phyloP scores from a whole-genome alignment of 2,797 vertebrate genomes.

The Amphiprion clarkii region DNA sequence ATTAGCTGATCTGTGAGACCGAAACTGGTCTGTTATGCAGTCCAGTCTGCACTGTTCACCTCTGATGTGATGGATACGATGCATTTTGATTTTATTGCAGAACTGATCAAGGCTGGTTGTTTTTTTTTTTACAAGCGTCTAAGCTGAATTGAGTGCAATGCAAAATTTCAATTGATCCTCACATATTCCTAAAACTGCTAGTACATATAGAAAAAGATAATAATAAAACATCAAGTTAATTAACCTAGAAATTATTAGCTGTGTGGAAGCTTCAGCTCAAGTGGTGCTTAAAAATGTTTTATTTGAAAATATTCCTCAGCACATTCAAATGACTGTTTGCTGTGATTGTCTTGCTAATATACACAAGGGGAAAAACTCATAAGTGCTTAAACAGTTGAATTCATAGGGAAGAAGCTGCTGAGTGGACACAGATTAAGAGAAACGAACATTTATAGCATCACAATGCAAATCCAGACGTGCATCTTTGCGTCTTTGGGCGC shows the following conservation, averaged over 20 bases:
- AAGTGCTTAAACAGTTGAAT: slow-evolving; percentile 34
- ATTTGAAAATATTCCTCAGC: neutral
- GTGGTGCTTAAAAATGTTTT: neutral
- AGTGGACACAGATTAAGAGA: slow-evolving; percentile 53
- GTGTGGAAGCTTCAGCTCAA: neutral
- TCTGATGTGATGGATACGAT: slow-evolving; percentile 24
- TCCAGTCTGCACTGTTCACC: neutral
- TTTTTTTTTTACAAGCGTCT: slow-evolving; percentile 4
- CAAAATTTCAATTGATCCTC: slow-evolving; percentile 9
- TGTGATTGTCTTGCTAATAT: neutral
- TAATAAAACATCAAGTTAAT: neutral
- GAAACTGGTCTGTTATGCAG: slow-evolving; percentile 3
- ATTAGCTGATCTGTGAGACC: slow-evolving; percentile 9
- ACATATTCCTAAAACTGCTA: neutral
- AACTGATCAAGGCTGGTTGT: slow-evolving; percentile 33
- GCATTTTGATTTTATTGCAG: slow-evolving; percentile 28
- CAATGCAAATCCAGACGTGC: slow-evolving; percentile 32
- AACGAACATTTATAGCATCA: slow-evolving; percentile 30
- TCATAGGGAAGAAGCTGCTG: slow-evolving; percentile 29
- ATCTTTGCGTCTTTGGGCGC: slow-evolving; percentile 6
- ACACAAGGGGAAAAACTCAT: slow-evolving; percentile 3
- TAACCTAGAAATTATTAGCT: neutral
- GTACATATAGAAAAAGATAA: neutral
- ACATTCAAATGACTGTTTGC: neutral
- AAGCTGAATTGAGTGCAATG: slow-evolving; percentile 21